Percentiles rank a stretch among this genome's conserved stretches.
These are phyloP conservation scores for Podarcis siculus DNA, from an alignment of 2,797 vertebrate species.

Conservation along the genomic window DNA sequence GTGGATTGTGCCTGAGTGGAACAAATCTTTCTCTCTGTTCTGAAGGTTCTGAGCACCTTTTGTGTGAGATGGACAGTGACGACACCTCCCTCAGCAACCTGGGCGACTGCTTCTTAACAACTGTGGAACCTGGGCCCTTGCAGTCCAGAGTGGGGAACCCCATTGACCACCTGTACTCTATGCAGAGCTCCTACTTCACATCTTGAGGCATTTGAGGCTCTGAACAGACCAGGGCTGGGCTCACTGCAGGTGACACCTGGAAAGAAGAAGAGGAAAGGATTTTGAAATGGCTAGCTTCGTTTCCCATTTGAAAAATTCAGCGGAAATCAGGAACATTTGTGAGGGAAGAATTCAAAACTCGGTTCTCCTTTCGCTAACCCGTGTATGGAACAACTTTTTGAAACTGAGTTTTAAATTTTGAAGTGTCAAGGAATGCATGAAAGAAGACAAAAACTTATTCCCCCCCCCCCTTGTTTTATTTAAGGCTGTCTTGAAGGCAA, in stretches of 20 bases:
- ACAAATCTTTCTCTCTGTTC: constrained; percentile 26
- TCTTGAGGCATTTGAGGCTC: constrained; percentile 79
- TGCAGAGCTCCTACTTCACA: constrained; percentile 98
- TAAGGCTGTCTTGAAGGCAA: neutral
- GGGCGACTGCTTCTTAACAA: constrained; percentile 85
- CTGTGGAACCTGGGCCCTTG: constrained; percentile 82
- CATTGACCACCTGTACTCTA: constrained; percentile 96
- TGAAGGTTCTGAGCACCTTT: constrained; percentile 89
- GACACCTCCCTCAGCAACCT: constrained; percentile 87
- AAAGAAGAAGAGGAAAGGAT: constrained; percentile 27
- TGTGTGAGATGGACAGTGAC: constrained; percentile 86
- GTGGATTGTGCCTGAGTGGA: neutral
- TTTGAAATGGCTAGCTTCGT: neutral
- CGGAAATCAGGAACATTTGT: neutral
- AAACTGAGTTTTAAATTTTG: neutral
- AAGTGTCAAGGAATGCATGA: neutral
- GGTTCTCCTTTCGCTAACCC: neutral
- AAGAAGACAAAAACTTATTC: neutral
- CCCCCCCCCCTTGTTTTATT: neutral
- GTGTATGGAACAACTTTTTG: neutral
- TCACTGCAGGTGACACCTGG: neutral
- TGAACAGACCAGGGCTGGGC: fast-evolving
- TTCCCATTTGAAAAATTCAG: neutral
- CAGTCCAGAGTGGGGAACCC: constrained; percentile 88
- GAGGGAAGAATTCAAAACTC: neutral